These are phyloP conservation scores for Gymnogyps californianus DNA, from an alignment of 2,113 vertebrate genomes.

Conservation along the genomic window DNA sequence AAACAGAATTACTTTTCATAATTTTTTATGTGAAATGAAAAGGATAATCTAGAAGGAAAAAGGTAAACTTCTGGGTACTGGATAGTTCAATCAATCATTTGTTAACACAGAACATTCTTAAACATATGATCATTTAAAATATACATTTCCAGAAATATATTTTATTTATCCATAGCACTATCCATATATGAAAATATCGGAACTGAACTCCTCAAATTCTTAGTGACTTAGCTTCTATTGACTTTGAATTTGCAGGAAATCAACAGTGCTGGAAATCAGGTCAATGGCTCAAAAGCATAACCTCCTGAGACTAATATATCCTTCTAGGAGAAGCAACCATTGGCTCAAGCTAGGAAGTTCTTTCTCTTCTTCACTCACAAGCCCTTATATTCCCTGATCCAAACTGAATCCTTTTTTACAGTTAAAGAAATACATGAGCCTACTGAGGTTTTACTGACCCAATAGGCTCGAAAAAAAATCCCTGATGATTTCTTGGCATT, in stretches of 20 bases:
- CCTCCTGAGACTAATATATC: background rate
- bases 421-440: background rate
- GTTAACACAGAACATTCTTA: background rate
- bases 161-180: background rate
- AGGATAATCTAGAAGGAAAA: background rate
- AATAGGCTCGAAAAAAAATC: background rate
- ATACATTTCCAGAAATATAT: background rate
- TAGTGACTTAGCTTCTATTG: background rate
- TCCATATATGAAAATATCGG: background rate
- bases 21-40: background rate
- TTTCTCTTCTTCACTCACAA: background rate
- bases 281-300: background rate
- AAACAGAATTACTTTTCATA: background rate
- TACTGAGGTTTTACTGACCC: constrained; percentile 6
- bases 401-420: background rate
- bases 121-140: background rate
- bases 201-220: background rate
- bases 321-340: background rate
- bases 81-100: background rate
- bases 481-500: constrained; percentile 36
- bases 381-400: background rate
- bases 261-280: background rate
- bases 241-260: background rate
- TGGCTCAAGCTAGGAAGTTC: background rate
- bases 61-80: background rate